A percentile compares a stretch with the other conserved stretches of the same genome.
Conservation (phyloP, 2,888 invertebrate genomes). For the Epistrophella euchroma region DNA sequence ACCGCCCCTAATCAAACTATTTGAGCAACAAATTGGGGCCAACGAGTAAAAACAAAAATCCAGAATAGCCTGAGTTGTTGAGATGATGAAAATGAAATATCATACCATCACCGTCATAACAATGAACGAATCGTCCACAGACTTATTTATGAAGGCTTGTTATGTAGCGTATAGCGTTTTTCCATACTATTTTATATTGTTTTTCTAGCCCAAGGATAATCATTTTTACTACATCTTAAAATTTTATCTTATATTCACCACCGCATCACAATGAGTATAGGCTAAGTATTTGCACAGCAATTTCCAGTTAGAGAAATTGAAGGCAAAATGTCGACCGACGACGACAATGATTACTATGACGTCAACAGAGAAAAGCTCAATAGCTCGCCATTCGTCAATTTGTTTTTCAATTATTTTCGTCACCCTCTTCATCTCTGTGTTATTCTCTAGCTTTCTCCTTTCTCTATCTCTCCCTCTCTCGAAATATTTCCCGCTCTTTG, state of each 20-base stretch:
- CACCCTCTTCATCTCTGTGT: conserved; percentile 1
- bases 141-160: conserved; percentile 45
- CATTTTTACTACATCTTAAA: conserved; percentile 57
- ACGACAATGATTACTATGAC: conserved; percentile 67
- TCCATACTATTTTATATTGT: conserved; percentile 12
- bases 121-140: conserved; percentile 54
- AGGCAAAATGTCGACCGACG: conserved; percentile 61
- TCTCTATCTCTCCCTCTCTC: conserved; percentile 9
- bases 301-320: conserved; percentile 56
- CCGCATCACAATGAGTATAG: conserved; percentile 11
- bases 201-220: conserved; percentile 62
- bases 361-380: conserved; percentile 72
- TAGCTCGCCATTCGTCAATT: conserved; percentile 58
- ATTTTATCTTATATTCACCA: conserved; percentile 55
- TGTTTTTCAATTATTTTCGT: conserved; percentile 1
- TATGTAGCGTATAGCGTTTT: not conserved
- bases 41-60: conserved; percentile 16
- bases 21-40: conserved; percentile 72
- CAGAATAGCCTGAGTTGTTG: conserved; percentile 14
- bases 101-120: conserved; percentile 59
- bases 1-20: conserved; percentile 42
- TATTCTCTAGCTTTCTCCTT: not conserved
- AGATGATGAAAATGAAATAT: conserved; percentile 42
- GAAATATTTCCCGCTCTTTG: conserved; percentile 27
- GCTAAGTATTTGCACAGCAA: conserved; percentile 54